Conservation (phyloP, 2,113 vertebrate genomes). For the Lontra canadensis region DNA sequence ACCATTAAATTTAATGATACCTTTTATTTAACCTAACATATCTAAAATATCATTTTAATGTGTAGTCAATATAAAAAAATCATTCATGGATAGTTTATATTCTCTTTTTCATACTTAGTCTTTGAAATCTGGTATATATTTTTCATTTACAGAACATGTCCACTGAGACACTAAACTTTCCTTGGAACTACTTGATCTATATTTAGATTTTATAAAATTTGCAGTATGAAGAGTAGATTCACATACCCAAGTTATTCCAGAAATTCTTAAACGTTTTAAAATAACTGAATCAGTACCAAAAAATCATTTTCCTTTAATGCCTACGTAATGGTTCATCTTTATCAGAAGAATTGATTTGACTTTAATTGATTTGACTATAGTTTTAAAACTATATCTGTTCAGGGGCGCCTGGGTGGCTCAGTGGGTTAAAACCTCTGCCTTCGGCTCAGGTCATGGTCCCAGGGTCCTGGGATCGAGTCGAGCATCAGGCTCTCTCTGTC, state of each 20-base stretch:
- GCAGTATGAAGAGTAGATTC: not conserved
- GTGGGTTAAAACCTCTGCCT: no score
- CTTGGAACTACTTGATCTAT: not conserved
- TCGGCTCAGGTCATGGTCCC: no score
- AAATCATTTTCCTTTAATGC: not conserved
- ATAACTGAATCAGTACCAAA: not conserved
- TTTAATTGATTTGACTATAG: not conserved
- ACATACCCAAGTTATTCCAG: not conserved
- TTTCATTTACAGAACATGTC: not conserved
- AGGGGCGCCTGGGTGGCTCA: no score
- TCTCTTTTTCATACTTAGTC: not conserved
- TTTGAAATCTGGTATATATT: not conserved
- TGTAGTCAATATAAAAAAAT: not conserved
- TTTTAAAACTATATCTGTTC: not conserved
- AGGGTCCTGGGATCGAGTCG: no score
- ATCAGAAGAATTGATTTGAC: not conserved
- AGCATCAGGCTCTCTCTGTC: no score
- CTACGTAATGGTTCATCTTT: not conserved
- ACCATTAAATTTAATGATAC: not conserved
- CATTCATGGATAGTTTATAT: not conserved
- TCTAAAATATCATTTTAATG: not conserved
- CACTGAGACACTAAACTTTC: not conserved
- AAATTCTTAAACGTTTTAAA: not conserved
- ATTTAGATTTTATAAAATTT: conserved; percentile 6
- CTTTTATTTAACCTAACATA: not conserved